A percentile compares a stretch with the other conserved stretches of the same genome.
Conservation (phyloP, 1,140 invertebrate species). For the Plutomurus gul region DNA sequence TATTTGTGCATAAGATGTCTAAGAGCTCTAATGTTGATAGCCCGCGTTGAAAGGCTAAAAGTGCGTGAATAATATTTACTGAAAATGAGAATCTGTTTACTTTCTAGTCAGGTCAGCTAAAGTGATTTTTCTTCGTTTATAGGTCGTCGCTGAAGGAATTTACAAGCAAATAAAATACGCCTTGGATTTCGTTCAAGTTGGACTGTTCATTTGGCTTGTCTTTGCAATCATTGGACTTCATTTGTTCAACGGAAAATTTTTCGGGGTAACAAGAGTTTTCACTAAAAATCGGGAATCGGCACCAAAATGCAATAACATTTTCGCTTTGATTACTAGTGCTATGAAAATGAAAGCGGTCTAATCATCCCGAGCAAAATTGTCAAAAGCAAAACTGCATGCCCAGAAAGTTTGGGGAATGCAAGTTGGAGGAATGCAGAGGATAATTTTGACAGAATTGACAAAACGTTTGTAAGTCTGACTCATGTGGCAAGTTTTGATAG, state of each 20-base stretch:
- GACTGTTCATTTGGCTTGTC: neutral
- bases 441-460: constrained; percentile 3
- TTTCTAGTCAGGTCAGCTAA: neutral
- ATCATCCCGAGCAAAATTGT: neutral
- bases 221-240: neutral
- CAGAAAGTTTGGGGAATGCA: neutral
- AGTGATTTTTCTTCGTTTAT: neutral
- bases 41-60: neutral
- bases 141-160: neutral
- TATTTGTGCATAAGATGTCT: constrained; percentile 13
- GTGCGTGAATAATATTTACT: neutral
- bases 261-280: neutral
- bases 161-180: neutral
- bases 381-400: neutral
- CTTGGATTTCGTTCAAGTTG: neutral
- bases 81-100: neutral
- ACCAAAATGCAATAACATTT: too few species aligned
- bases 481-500: neutral
- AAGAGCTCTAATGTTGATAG: neutral
- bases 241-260: neutral
- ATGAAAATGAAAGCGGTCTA: neutral
- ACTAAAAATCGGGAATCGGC: too few species aligned
- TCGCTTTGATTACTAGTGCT: neutral
- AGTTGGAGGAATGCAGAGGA: neutral
- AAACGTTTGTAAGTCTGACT: neutral